Conservation (phyloP, 2,797 vertebrate genomes). For the Molossus molossus region DNA sequence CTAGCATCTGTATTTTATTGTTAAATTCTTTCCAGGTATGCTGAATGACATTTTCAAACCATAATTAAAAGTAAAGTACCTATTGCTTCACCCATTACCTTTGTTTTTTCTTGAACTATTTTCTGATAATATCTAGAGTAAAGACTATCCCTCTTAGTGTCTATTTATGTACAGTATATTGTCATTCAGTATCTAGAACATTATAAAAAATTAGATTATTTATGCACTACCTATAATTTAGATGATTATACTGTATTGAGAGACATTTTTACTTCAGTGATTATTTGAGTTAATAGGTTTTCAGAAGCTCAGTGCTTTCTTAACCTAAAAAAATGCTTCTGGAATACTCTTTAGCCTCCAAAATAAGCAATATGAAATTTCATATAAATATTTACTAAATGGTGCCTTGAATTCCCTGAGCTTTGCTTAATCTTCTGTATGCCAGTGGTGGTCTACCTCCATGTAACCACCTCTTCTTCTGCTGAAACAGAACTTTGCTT, state of each 20-base stretch:
- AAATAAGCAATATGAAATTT: neutral
- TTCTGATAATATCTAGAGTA: neutral
- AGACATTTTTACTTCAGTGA: conserved; percentile 27
- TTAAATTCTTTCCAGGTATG: neutral
- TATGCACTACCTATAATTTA: neutral
- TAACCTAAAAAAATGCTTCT: neutral
- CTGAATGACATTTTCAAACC: conserved; percentile 45
- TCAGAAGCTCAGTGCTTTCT: neutral
- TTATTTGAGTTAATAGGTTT: neutral
- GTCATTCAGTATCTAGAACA: neutral
- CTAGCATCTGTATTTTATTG: neutral
- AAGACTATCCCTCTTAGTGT: neutral
- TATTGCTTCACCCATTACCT: neutral
- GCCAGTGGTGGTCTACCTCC: neutral
- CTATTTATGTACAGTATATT: neutral
- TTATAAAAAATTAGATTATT: conserved; percentile 47
- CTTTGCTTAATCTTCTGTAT: neutral
- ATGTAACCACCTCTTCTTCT: neutral
- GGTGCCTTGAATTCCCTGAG: neutral
- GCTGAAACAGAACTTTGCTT: neutral
- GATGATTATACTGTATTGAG: neutral
- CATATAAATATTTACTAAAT: neutral
- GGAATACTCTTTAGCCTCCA: neutral
- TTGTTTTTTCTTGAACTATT: neutral
- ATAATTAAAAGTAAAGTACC: conserved; percentile 1